phyloP scores from a whole-genome alignment of 2,888 invertebrate species.

The Spodoptera littoralis region DNA sequence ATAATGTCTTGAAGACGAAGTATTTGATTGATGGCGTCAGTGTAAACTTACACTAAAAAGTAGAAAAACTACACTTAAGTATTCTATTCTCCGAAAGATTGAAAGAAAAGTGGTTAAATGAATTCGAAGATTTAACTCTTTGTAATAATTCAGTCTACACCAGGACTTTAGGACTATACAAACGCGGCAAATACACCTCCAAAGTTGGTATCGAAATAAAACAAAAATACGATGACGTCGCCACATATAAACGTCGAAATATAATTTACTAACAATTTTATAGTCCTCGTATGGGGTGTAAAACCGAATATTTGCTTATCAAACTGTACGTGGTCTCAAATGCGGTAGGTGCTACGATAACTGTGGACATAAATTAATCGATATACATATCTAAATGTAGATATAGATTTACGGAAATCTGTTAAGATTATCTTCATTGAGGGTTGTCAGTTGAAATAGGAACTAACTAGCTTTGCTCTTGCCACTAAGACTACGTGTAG shows the following conservation, averaged over 20 bases:
- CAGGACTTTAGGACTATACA: too few species aligned
- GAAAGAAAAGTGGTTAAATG: too few species aligned
- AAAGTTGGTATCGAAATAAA: slow-evolving; percentile 1
- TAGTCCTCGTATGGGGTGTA: slow-evolving; percentile 28
- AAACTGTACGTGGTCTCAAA: slow-evolving; percentile 22
- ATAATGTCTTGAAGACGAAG: too few species aligned
- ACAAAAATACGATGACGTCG: slow-evolving; percentile 32
- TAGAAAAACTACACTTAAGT: too few species aligned
- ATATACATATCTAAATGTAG: neutral
- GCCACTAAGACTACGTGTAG: too few species aligned
- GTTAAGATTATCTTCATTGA: slow-evolving; percentile 3
- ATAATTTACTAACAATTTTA: slow-evolving; percentile 34
- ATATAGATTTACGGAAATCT: neutral
- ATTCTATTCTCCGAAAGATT: too few species aligned
- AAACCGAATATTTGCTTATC: slow-evolving; percentile 41
- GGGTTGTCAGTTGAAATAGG: slow-evolving; percentile 5
- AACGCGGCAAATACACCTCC: too few species aligned
- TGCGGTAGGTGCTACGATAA: slow-evolving; percentile 14
- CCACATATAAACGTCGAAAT: slow-evolving; percentile 35
- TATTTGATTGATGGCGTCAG: too few species aligned
- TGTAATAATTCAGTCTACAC: too few species aligned
- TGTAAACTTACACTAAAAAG: too few species aligned
- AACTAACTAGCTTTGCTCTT: too few species aligned
- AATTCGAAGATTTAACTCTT: too few species aligned
- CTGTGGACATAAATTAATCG: slow-evolving; percentile 23